phyloP scores from a whole-genome alignment of 1,140 invertebrate genomes.

The Bombus superbus region DNA sequence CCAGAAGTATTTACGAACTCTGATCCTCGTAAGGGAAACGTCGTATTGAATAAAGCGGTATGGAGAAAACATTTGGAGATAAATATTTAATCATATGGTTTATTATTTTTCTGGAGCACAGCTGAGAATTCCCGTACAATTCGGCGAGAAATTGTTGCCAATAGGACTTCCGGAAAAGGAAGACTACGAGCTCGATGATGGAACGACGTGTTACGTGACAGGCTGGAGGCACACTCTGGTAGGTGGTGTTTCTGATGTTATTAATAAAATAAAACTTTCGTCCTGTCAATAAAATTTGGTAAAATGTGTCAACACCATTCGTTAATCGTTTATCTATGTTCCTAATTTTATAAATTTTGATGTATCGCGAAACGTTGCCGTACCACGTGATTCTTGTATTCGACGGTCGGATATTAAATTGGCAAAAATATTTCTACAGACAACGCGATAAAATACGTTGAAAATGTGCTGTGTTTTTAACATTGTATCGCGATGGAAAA shows the following conservation, averaged over 20 bases:
- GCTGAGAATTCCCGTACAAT: slow-evolving; percentile 64
- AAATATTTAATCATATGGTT: not conserved
- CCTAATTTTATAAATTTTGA: not conserved
- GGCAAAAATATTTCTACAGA: not conserved
- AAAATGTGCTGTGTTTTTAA: not conserved
- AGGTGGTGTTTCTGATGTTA: slow-evolving; percentile 21
- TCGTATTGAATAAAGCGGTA: not conserved
- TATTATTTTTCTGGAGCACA: slow-evolving; percentile 20
- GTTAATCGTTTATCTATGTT: not conserved
- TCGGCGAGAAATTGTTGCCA: slow-evolving; percentile 69
- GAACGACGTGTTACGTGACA: slow-evolving; percentile 76
- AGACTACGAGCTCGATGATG: slow-evolving; percentile 60
- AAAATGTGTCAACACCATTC: not conserved
- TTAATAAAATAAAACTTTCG: not conserved
- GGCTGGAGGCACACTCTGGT: slow-evolving; percentile 83
- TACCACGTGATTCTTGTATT: not conserved
- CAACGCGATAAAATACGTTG: not conserved
- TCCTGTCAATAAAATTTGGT: not conserved
- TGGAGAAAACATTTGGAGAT: not conserved
- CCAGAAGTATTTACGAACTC: not conserved
- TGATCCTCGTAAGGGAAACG: not conserved
- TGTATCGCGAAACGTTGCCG: too few species aligned
- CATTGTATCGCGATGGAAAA: not conserved
- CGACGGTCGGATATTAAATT: not conserved
- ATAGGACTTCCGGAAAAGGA: slow-evolving; percentile 65